These are phyloP conservation scores for Homarus gammarus DNA, from an alignment of 2,888 invertebrate genomes.

Conservation along the genomic window DNA sequence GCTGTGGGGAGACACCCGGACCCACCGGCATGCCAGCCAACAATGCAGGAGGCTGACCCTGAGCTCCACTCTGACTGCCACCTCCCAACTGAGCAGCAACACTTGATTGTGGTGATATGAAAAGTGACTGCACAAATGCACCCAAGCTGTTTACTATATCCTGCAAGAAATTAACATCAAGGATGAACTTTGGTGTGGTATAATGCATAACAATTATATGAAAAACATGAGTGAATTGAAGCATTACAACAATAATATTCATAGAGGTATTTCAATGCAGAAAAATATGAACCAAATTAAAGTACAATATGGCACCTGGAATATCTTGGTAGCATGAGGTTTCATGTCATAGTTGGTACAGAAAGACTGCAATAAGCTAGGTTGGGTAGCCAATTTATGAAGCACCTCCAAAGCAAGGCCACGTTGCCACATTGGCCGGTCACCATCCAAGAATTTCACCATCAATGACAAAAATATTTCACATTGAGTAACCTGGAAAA, in stretches of 20 bases:
- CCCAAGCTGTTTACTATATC: constrained; percentile 97
- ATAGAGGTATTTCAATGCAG: background rate
- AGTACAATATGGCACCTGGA: constrained; percentile 58
- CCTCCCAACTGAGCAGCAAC: constrained; percentile 46
- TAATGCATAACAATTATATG: background rate
- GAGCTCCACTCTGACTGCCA: constrained; percentile 76
- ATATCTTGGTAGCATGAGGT: constrained; percentile 92
- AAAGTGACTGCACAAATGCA: constrained; percentile 94
- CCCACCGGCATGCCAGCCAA: constrained; percentile 85
- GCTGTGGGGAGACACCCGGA: constrained; percentile 90
- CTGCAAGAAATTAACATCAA: constrained; percentile 82
- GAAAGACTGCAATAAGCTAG: constrained; percentile 92
- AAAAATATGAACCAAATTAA: background rate
- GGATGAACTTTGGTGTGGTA: background rate
- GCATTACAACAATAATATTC: background rate
- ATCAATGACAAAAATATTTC: constrained; percentile 98
- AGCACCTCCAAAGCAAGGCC: constrained; percentile 96
- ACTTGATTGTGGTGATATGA: constrained; percentile 84
- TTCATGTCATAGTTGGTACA: constrained; percentile 97
- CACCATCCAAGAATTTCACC: constrained; percentile 97
- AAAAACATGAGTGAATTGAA: background rate
- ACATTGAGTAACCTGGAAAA: constrained; percentile 93
- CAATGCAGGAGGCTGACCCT: constrained; percentile 82
- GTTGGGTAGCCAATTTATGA: constrained; percentile 94
- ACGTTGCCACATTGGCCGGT: constrained; percentile 97